Percentiles rank a stretch among this genome's conserved stretches.
phyloP scores from a whole-genome alignment of 2,888 invertebrate species.

The Flexamia atlantica region DNA sequence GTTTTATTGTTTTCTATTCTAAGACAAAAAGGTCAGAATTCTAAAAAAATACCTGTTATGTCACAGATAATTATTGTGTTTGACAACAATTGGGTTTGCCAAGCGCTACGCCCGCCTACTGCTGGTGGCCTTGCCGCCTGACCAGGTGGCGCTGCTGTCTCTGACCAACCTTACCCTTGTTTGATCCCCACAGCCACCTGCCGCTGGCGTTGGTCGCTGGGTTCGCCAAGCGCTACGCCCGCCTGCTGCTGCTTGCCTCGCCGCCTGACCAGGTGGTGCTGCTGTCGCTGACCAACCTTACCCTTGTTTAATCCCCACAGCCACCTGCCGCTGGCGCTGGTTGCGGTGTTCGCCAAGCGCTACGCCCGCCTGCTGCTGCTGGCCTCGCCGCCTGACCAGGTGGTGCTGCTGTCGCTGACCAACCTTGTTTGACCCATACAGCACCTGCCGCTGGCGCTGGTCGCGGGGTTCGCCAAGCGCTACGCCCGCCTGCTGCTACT shows the following conservation, averaged over 20 bases:
- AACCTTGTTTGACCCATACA: slow-evolving; percentile 92
- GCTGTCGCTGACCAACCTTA: slow-evolving; percentile 91
- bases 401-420: slow-evolving; percentile 88
- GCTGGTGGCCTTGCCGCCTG: slow-evolving; percentile 89
- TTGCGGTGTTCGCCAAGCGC: slow-evolving; percentile 96
- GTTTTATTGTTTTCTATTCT: no score
- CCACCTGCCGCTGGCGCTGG: slow-evolving; percentile 93
- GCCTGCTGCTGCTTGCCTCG: slow-evolving; percentile 90
- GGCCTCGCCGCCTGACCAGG: slow-evolving; percentile 89
- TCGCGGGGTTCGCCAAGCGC: slow-evolving; percentile 88
- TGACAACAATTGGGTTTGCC: no score
- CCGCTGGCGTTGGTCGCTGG: slow-evolving; percentile 95
- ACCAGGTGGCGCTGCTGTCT: slow-evolving; percentile 86
- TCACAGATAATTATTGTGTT: no score
- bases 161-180: slow-evolving; percentile 95
- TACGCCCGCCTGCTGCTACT: slow-evolving; percentile 89
- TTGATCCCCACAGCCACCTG: slow-evolving; percentile 93
- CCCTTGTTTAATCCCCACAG: no score
- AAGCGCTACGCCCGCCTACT: slow-evolving; percentile 92
- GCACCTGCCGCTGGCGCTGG: slow-evolving; percentile 79
- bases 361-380: slow-evolving; percentile 89
- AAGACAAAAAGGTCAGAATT: no score
- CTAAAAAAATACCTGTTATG: no score
- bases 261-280: slow-evolving; percentile 87
- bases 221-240: slow-evolving; percentile 92